Percentiles rank a stretch among this genome's conserved stretches.
These are phyloP conservation scores for Onychomys leucogaster DNA, from an alignment of 2,797 vertebrate genomes.

Conservation along the genomic window DNA sequence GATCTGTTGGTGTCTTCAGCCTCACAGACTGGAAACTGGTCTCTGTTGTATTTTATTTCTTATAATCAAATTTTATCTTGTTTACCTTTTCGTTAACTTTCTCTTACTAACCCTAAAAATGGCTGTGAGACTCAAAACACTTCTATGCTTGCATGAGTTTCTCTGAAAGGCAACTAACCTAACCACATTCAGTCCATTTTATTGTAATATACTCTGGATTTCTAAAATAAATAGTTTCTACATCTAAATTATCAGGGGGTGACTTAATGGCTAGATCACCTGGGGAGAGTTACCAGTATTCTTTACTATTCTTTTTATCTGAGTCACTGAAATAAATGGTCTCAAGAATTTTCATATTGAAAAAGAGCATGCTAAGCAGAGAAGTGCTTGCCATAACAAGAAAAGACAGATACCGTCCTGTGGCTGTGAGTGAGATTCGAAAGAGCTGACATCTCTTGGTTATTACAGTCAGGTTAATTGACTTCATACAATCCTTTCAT, in stretches of 20 bases:
- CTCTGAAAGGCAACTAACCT: conserved; percentile 28
- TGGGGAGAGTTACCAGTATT: conserved; percentile 22
- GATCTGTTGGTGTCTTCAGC: neutral
- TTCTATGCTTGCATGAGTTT: neutral
- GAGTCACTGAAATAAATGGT: conserved; percentile 34
- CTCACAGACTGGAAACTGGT: neutral
- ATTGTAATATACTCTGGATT: conserved; percentile 46
- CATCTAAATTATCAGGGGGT: conserved; percentile 12
- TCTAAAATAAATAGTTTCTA: conserved; percentile 50
- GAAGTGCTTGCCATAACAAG: neutral
- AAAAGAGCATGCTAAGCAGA: neutral
- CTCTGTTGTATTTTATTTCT: neutral
- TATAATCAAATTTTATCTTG: neutral
- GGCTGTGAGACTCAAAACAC: neutral
- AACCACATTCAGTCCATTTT: conserved; percentile 27
- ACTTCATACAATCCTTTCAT: conserved; percentile 38
- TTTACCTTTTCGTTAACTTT: conserved; percentile 17
- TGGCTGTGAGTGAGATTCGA: neutral
- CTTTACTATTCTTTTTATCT: conserved; percentile 55
- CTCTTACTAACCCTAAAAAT: conserved; percentile 1
- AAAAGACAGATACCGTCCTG: conserved; percentile 26
- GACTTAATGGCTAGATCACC: neutral
- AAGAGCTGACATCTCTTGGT: conserved; percentile 18
- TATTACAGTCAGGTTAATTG: conserved; percentile 19
- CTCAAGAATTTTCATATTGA: neutral